Evolutionary conservation across 2,888 invertebrate genomes (phyloP).

Genomic region (Cheilosia soror): DNA sequence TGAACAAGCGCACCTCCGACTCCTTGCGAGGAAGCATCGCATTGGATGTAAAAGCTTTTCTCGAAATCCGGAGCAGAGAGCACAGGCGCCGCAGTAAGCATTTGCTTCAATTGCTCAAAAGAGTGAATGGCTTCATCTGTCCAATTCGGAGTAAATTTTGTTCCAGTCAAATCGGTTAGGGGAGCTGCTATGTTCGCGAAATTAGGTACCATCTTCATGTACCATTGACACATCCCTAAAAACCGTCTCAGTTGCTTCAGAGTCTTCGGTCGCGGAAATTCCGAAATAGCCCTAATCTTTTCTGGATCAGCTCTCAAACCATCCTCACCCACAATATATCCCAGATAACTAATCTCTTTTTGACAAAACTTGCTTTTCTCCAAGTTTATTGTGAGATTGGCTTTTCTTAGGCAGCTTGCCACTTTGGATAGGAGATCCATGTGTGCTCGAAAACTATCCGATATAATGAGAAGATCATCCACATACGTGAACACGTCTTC

Average conservation of each 20-base stretch:
- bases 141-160: too few species aligned
- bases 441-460: background rate
- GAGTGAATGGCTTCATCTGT: too few species aligned
- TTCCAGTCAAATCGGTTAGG: constrained; percentile 3
- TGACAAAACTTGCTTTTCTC: constrained; percentile 2
- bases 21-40: background rate
- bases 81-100: background rate
- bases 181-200: background rate
- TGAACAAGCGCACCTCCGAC: background rate
- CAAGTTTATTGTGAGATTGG: background rate
- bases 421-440: background rate
- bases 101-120: background rate
- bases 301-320: background rate
- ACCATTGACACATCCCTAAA: background rate
- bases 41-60: background rate
- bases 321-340: background rate
- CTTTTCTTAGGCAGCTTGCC: background rate
- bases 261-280: background rate
- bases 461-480: too few species aligned
- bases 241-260: too few species aligned
- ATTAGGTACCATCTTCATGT: background rate
- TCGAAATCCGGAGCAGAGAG: background rate
- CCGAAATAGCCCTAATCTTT: background rate
- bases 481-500: too few species aligned
- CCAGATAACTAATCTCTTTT: background rate